Conservation (phyloP, 1,140 invertebrate species). For the Anoplophora glabripennis region DNA sequence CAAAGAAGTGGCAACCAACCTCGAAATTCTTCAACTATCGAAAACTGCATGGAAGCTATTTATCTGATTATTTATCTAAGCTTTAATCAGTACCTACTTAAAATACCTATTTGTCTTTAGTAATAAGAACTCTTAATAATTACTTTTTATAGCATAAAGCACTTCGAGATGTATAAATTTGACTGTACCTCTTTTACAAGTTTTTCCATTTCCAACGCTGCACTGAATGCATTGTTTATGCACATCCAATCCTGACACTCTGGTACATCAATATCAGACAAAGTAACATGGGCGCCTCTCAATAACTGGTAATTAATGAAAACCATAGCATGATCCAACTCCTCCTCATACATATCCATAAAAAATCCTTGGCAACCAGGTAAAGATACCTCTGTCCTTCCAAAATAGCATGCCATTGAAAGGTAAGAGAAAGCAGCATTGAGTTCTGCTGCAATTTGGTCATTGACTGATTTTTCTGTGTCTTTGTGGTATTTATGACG, state of each 20-base stretch:
- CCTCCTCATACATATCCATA: conserved; percentile 68
- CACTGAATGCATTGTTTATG: conserved; percentile 63
- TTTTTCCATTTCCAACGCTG: conserved; percentile 72
- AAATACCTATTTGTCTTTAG: too few species aligned
- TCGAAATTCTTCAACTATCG: too few species aligned
- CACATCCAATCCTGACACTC: conserved; percentile 58
- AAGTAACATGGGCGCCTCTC: conserved; percentile 67
- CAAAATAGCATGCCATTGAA: conserved; percentile 78
- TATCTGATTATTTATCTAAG: too few species aligned
- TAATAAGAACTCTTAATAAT: too few species aligned
- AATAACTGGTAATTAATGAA: conserved; percentile 77
- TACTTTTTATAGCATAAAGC: too few species aligned
- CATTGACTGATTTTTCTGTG: conserved; percentile 72
- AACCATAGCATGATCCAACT: conserved; percentile 72
- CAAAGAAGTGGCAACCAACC: too few species aligned
- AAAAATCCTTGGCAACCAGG: conserved; percentile 71
- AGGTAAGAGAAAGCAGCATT: conserved; percentile 80
- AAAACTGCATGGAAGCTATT: too few species aligned
- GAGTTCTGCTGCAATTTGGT: conserved; percentile 85
- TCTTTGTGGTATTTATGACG: conserved; percentile 75
- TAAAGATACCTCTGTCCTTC: conserved; percentile 74
- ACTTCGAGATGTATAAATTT: too few species aligned
- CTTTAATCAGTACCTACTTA: too few species aligned
- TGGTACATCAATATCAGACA: conserved; percentile 58
- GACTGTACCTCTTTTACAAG: conserved; percentile 63